Evolutionary conservation across 1,140 invertebrate species (phyloP).

Genomic region (Magallana angulata): DNA sequence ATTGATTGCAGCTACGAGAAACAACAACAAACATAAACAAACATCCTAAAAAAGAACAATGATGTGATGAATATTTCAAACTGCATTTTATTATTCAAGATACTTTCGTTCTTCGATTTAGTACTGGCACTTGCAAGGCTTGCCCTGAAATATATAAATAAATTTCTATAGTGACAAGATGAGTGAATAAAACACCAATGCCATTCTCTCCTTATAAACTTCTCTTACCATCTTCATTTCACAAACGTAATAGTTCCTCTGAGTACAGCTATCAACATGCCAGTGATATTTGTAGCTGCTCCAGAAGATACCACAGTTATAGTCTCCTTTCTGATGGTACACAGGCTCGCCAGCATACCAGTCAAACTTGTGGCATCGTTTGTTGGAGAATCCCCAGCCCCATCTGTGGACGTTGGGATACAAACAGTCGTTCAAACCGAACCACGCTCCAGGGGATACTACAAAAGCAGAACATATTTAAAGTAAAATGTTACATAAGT

Average conservation of each 20-base stretch:
- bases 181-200: neutral
- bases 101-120: neutral
- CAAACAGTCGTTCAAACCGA: slow-evolving; percentile 35
- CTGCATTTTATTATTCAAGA: no score
- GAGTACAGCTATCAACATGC: slow-evolving; percentile 17
- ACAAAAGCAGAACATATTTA: no score
- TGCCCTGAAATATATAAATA: slow-evolving; percentile 23
- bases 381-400: slow-evolving; percentile 33
- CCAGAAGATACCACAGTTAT: slow-evolving; percentile 21
- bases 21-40: no score
- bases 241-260: slow-evolving; percentile 28
- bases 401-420: slow-evolving; percentile 34
- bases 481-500: no score
- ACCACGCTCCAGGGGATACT: slow-evolving; percentile 26
- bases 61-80: no score
- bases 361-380: slow-evolving; percentile 29
- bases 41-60: no score
- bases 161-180: neutral
- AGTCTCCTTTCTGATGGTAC: neutral
- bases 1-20: no score
- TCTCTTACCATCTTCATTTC: slow-evolving; percentile 19
- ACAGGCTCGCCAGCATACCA: slow-evolving; percentile 17
- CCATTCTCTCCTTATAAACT: neutral
- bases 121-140: slow-evolving; percentile 25
- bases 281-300: slow-evolving; percentile 29